Conservation (phyloP, 2,888 invertebrate species). For the Reticulitermes lucifugus region DNA sequence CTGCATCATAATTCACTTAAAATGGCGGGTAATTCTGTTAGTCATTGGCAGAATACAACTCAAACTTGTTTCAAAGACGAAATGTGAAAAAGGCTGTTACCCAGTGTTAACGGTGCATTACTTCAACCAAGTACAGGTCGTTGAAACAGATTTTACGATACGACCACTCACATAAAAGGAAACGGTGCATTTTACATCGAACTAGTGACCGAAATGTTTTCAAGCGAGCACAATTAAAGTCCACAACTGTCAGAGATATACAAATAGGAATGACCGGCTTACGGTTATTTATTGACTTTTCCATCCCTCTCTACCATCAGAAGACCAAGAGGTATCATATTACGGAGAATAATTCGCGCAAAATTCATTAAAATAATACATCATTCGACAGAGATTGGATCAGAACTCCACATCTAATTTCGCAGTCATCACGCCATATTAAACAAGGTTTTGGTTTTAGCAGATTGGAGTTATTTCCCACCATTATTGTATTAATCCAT, state of each 20-base stretch:
- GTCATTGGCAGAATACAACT: neutral
- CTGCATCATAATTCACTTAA: neutral
- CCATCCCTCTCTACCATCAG: neutral
- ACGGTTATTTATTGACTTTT: neutral
- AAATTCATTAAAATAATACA: slow-evolving; percentile 12
- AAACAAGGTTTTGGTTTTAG: slow-evolving; percentile 25
- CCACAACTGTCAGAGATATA: neutral
- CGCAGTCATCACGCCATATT: neutral
- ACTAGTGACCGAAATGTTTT: slow-evolving; percentile 4
- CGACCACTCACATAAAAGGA: slow-evolving; percentile 1
- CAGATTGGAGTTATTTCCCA: neutral
- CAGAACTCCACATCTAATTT: neutral
- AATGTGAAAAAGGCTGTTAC: neutral
- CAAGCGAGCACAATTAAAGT: neutral
- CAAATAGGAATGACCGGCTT: neutral
- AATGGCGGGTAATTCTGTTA: neutral
- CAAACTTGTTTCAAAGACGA: neutral
- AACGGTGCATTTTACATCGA: neutral
- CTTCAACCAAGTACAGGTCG: neutral
- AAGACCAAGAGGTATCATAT: neutral
- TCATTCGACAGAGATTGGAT: neutral
- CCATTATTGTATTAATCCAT: slow-evolving; percentile 28
- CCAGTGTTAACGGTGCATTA: neutral
- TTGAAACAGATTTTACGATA: neutral
- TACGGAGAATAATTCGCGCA: neutral